Base-by-base conservation (phyloP, 2,797 vertebrate genomes). In the Myotis vivesi region DNA sequence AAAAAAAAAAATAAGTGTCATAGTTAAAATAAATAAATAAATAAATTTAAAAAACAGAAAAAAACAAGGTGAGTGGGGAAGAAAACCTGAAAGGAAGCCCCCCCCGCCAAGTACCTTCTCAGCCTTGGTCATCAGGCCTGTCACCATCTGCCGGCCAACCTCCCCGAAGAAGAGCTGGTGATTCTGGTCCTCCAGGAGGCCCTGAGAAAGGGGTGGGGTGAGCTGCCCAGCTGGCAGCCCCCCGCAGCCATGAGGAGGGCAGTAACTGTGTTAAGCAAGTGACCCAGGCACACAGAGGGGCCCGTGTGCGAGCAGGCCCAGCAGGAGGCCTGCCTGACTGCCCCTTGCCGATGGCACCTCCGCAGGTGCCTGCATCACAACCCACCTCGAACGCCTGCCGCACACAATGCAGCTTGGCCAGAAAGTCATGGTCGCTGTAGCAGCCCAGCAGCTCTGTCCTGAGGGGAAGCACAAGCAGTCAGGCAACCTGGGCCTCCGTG, bases 401-500 rank as follows among this genome's bases (percentile, higher is more conserved):
- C 96, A 99, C 98, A 36, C 99, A 99, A 15, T 99, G 99, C 87
- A 99, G 98, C 97, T 99, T 99, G 0, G 99, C 99, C 13, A 99
- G 98, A 96, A 99, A 99, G 98, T 99, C 99, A 84, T 99, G 99
- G 97, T 99, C 99, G 2, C 98, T 98, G 95, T 99, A 99, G 98
- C 99, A 99, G 98, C 99, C 99, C 96, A 99, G 98, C 95, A 99
- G 97, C 97, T 99, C 99, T 3, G 99, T 99, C 98, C 99, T 99
- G 95, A 46, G 97, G 69, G 89, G 30, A 95, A 92, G 89, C 28
- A 10, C 36, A 62, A 66, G 62, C 0, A 30, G 68, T 91, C 38
- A 28, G 6, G 3, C 6, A 30, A 25, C 41, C 49, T 7, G 25
- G 53, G 33, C n/a, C 49, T 33, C 49, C 0, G 0, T 8, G 57